These are phyloP conservation scores for Siniperca scherzeri DNA, from an alignment of 2,797 vertebrate species.

Conservation along the genomic window DNA sequence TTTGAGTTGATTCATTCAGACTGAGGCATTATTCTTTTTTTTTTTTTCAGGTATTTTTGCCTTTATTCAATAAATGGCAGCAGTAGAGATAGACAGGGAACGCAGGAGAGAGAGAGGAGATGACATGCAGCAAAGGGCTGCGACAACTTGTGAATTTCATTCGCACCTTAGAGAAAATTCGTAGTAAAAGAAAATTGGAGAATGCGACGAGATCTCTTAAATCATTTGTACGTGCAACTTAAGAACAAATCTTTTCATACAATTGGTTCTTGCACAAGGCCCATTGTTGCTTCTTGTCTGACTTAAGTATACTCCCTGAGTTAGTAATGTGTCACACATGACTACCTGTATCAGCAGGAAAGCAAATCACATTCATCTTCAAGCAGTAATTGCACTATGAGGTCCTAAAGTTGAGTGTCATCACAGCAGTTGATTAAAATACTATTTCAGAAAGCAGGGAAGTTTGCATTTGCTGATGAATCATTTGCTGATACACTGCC, in stretches of 20 bases:
- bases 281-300: constrained; percentile 6
- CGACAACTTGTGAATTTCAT: not conserved
- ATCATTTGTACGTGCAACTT: too few species aligned
- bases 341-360: constrained; percentile 12
- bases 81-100: too few species aligned
- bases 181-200: not conserved
- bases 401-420: constrained; percentile 35
- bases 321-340: not conserved
- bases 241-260: not conserved
- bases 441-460: constrained; percentile 38
- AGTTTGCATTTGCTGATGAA: constrained; percentile 34
- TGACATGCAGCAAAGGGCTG: too few species aligned
- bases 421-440: constrained; percentile 53
- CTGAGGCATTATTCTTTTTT: too few species aligned
- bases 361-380: constrained; percentile 30
- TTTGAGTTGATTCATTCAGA: too few species aligned
- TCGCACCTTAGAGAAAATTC: not conserved
- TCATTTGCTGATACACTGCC: constrained; percentile 20
- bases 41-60: too few species aligned
- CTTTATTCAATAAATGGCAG: too few species aligned
- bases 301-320: not conserved
- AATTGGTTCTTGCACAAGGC: not conserved
- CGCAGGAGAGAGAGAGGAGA: too few species aligned
- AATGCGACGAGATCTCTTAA: not conserved
- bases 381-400: constrained; percentile 32